phyloP scores from a whole-genome alignment of 2,113 vertebrate genomes.

The Pavo muticus region DNA sequence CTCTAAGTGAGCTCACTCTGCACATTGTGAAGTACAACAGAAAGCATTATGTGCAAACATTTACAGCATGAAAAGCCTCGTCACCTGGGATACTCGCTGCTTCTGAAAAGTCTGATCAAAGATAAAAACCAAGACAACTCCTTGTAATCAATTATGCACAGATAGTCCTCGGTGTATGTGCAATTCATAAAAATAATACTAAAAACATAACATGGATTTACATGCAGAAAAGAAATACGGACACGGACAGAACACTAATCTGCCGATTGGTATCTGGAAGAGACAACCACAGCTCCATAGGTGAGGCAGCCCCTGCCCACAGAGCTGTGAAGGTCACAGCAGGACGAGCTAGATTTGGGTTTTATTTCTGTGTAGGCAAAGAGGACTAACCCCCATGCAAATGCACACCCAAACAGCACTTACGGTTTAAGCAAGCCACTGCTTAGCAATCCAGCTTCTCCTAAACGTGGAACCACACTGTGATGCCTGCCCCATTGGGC shows the following conservation, averaged over 20 bases:
- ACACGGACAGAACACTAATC: slow-evolving; percentile 47
- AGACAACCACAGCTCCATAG: neutral
- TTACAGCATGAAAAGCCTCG: slow-evolving; percentile 17
- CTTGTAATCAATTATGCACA: slow-evolving; percentile 63
- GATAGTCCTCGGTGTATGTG: slow-evolving; percentile 7
- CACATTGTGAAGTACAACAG: slow-evolving; percentile 39
- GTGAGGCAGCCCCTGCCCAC: neutral
- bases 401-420: neutral
- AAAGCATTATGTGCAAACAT: slow-evolving; percentile 58
- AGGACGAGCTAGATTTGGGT: neutral
- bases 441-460: neutral
- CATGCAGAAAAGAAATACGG: slow-evolving; percentile 33
- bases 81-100: slow-evolving; percentile 62
- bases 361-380: neutral
- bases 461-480: rapidly evolving
- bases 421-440: neutral
- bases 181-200: slow-evolving; percentile 52
- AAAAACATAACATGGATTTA: slow-evolving; percentile 34
- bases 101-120: slow-evolving; percentile 64
- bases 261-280: slow-evolving; percentile 15
- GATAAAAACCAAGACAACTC: slow-evolving; percentile 67
- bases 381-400: neutral
- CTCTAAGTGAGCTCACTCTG: slow-evolving; percentile 19
- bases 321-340: neutral
- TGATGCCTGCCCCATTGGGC: rapidly evolving